Evolutionary conservation across 2,113 vertebrate species (phyloP).

Genomic region (Crotalus horridus): DNA sequence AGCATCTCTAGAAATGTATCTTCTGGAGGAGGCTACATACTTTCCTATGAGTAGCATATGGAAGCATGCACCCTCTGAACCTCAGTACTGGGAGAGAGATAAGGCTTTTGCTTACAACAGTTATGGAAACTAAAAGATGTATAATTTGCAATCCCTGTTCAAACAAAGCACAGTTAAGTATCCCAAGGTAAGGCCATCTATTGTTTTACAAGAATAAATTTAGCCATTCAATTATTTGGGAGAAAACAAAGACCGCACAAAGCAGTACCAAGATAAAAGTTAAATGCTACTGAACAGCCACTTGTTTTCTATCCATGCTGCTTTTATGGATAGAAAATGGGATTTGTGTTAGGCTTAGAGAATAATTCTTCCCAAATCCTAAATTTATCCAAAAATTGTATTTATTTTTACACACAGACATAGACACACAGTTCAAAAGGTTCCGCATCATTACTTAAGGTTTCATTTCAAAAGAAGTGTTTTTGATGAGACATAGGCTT

Average conservation of each 20-base stretch:
- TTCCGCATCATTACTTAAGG: background rate
- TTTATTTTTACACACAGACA: background rate
- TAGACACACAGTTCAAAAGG: too few relatives aligned
- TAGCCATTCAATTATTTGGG: background rate
- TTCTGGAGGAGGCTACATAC: background rate
- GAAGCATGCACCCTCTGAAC: background rate
- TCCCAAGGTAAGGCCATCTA: background rate
- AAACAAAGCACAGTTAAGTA: background rate
- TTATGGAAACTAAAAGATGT: background rate
- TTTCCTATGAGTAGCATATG: background rate
- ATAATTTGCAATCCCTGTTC: background rate
- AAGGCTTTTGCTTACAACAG: background rate
- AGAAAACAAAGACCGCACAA: background rate
- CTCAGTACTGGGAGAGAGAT: background rate
- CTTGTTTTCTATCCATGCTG: background rate
- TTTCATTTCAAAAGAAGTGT: background rate
- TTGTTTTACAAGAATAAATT: background rate
- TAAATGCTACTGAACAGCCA: background rate
- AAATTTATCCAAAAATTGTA: background rate
- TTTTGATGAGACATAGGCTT: background rate
- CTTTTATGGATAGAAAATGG: background rate
- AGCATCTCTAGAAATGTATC: background rate
- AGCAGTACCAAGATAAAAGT: background rate
- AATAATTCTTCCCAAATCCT: background rate
- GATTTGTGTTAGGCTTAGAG: background rate